phyloP scores from a whole-genome alignment of 2,113 vertebrate species.

The Prinia subflava region DNA sequence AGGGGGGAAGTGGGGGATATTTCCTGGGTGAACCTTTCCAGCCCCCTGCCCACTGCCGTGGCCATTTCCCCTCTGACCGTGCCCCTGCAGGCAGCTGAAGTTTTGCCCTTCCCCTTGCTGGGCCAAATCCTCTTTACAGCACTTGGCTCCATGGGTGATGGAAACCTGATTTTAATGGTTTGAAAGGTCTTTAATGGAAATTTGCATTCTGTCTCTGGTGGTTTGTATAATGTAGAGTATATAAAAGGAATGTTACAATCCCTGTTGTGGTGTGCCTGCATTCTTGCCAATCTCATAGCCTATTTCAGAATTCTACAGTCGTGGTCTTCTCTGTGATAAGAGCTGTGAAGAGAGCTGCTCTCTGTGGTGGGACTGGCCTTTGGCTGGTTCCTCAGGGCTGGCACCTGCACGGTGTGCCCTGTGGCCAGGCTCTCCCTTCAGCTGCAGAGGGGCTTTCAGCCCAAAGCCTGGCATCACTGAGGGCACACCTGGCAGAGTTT shows the following conservation, averaged over 20 bases:
- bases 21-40: neutral
- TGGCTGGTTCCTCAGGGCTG: neutral
- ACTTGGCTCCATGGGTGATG: neutral
- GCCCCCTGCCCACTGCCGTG: rapidly evolving
- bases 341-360: neutral
- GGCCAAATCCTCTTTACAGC: neutral
- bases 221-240: neutral
- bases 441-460: neutral
- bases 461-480: neutral
- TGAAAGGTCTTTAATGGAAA: no score
- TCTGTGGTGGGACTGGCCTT: neutral
- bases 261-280: neutral
- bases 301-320: neutral
- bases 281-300: no score
- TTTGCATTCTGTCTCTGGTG: neutral
- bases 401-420: neutral
- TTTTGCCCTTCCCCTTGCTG: neutral
- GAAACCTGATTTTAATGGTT: neutral
- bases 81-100: neutral
- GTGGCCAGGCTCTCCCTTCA: neutral
- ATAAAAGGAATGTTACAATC: neutral
- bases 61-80: rapidly evolving
- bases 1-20: neutral
- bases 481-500: neutral
- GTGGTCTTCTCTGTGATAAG: neutral